These are phyloP conservation scores for Spisula solida DNA, from an alignment of 2,888 invertebrate genomes.

Conservation along the genomic window DNA sequence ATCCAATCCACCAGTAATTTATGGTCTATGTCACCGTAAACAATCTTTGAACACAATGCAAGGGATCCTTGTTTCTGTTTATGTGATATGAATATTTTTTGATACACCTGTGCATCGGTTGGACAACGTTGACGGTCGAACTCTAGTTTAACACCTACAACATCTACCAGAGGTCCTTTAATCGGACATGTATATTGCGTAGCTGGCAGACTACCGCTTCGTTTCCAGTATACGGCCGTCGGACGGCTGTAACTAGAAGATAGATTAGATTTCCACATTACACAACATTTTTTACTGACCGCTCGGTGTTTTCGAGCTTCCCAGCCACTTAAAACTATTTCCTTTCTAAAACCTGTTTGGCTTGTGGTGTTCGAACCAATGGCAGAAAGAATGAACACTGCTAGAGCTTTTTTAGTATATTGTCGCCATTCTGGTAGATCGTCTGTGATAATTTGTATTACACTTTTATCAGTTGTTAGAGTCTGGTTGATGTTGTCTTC, in stretches of 20 bases:
- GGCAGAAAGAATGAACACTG: constrained; percentile 39
- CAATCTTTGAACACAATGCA: constrained; percentile 65
- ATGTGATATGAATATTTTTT: constrained; percentile 34
- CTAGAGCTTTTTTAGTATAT: constrained; percentile 17
- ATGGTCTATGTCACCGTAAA: constrained; percentile 53
- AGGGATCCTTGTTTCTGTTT: constrained; percentile 36
- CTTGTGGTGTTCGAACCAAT: constrained; percentile 25
- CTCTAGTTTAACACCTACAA: constrained; percentile 48
- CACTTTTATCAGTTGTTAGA: not conserved
- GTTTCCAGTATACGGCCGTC: constrained; percentile 23
- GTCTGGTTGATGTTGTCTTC: not conserved
- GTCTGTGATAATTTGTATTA: not conserved
- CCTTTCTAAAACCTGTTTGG: constrained; percentile 18
- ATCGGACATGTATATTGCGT: constrained; percentile 57
- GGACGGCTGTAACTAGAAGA: constrained; percentile 17
- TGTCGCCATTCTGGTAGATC: constrained; percentile 24
- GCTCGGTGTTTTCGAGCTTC: constrained; percentile 40
- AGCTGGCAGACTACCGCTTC: constrained; percentile 26
- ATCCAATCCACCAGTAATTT: constrained; percentile 62
- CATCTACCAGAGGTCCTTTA: constrained; percentile 32
- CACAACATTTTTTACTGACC: constrained; percentile 46
- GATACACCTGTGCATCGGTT: constrained; percentile 14
- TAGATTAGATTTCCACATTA: constrained; percentile 39
- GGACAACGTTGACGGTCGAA: constrained; percentile 43
- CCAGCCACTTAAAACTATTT: constrained; percentile 52